Percentiles rank a stretch among this genome's conserved stretches.
phyloP scores from a whole-genome alignment of 1,140 invertebrate species.

The Sycobia sp. region DNA sequence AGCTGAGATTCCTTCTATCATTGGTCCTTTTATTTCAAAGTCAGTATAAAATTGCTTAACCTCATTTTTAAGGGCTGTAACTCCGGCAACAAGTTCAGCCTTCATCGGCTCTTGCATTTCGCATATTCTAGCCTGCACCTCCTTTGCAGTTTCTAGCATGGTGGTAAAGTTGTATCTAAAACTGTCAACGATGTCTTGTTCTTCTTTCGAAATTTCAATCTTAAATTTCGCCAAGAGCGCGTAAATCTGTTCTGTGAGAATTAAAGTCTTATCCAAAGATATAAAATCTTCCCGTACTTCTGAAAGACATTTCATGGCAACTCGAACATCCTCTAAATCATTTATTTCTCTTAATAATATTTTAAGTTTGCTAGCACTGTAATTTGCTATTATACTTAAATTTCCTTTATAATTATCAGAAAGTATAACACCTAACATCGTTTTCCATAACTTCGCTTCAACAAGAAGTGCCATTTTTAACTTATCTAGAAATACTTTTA shows the following conservation, averaged over 20 bases:
- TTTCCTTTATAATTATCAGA: conserved; percentile 68
- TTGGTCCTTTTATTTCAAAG: conserved; percentile 78
- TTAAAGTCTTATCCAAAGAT: conserved; percentile 73
- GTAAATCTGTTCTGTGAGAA: conserved; percentile 81
- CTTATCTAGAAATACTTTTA: conserved; percentile 44
- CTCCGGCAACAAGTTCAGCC: conserved; percentile 72
- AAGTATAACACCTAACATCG: conserved; percentile 67
- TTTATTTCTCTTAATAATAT: conserved; percentile 70
- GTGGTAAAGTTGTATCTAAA: conserved; percentile 78
- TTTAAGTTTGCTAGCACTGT: conserved; percentile 72
- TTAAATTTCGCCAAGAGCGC: conserved; percentile 73
- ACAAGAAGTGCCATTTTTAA: conserved; percentile 71
- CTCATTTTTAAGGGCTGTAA: conserved; percentile 71
- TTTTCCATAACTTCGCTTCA: conserved; percentile 78
- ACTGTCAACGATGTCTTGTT: conserved; percentile 78
- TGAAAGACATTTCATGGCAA: conserved; percentile 77
- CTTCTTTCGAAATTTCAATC: conserved; percentile 76
- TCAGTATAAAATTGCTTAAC: conserved; percentile 74
- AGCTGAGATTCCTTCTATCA: conserved; percentile 80
- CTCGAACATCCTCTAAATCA: conserved; percentile 74
- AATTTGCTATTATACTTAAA: conserved; percentile 69
- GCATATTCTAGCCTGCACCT: conserved; percentile 74
- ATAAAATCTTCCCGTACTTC: conserved; percentile 77
- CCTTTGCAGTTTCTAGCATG: conserved; percentile 72
- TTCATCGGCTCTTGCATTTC: conserved; percentile 78